Base-by-base conservation (phyloP, 1,140 invertebrate species). In the Trichonephila clavipes region DNA sequence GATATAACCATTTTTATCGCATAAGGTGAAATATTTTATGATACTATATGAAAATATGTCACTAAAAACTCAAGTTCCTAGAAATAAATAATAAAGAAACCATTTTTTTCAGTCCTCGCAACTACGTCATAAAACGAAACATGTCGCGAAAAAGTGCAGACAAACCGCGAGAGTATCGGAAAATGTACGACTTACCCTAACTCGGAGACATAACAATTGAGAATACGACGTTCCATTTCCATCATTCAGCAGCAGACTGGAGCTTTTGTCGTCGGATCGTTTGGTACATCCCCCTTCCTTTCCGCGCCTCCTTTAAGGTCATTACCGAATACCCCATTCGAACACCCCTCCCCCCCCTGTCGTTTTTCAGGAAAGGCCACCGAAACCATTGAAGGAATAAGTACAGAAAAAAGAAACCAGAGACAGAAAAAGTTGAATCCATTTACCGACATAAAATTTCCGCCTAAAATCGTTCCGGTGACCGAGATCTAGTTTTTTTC, bases 381-480 rank as follows among this genome's bases (percentile, higher is more conserved):
- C 7, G 10, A 51, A 51, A 7, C 51, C 51, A 51, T 51, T 12
- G 7, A 64, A 18, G 62, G 18, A 64, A 18, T 2, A 64, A 21
- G 62, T 21, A 64, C 6, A 18, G 6, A 40, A 77, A 72, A 77
- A 77, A 77, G 72, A 28, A 77, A 77, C 28, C 72, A 16, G 28
- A 77, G 69, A 77, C 24, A 77, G 28, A 77, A 77, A 77, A 77
- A 34, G 16, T 28, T 40, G 72, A 34, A 77, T 40, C 72, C 72
- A 77, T 77, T 77, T 77, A 28, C 72, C 34, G 34, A 28, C 72
- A 77, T 77, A 77, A 77, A 77, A 77, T 77, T 77, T 28, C 72
- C 72, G 14, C 34, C 72, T 34, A 28, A 34, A 77, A 34, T 77
- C 72, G 34, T 28, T 77, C 72, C 72, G 28, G 7, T 77, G 72